Percentiles rank a stretch among this genome's conserved stretches.
phyloP scores from a whole-genome alignment of 2,113 vertebrate species.

The Dromaius novaehollandiae region DNA sequence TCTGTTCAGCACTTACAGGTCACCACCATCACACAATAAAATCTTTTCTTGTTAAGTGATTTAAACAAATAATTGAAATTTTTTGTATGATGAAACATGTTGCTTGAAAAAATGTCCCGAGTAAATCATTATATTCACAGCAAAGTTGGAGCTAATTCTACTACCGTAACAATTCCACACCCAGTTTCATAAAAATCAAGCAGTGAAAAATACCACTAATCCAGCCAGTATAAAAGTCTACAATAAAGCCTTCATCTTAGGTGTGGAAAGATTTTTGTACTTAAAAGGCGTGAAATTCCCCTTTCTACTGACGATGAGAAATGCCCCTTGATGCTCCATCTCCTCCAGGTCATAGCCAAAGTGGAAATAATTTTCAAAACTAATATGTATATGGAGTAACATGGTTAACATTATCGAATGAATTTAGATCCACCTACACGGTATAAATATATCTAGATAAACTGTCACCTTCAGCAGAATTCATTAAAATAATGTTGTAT shows the following conservation, averaged over 20 bases:
- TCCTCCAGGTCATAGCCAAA: constrained; percentile 69
- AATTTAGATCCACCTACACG: constrained; percentile 77
- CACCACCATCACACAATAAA: background rate
- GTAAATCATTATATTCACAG: constrained; percentile 20
- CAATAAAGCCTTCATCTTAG: constrained; percentile 20
- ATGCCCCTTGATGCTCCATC: constrained; percentile 37
- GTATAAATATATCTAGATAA: constrained; percentile 80
- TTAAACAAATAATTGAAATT: constrained; percentile 24
- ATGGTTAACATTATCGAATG: constrained; percentile 75
- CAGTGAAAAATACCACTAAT: constrained; percentile 47
- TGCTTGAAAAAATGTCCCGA: background rate
- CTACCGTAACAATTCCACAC: constrained; percentile 38
- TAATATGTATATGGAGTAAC: constrained; percentile 73
- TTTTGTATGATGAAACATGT: background rate
- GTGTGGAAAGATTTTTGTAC: constrained; percentile 45
- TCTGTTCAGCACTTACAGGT: background rate
- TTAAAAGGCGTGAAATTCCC: constrained; percentile 36
- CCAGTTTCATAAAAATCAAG: constrained; percentile 63
- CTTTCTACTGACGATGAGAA: constrained; percentile 37
- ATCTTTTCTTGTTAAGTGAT: constrained; percentile 8
- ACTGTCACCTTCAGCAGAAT: constrained; percentile 85
- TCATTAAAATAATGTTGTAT: constrained; percentile 83
- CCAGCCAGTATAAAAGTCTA: constrained; percentile 23
- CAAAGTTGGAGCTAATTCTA: constrained; percentile 31
- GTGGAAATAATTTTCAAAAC: constrained; percentile 76